Conservation (phyloP, 2,797 vertebrate genomes). For the Tragelaphus oryx region DNA sequence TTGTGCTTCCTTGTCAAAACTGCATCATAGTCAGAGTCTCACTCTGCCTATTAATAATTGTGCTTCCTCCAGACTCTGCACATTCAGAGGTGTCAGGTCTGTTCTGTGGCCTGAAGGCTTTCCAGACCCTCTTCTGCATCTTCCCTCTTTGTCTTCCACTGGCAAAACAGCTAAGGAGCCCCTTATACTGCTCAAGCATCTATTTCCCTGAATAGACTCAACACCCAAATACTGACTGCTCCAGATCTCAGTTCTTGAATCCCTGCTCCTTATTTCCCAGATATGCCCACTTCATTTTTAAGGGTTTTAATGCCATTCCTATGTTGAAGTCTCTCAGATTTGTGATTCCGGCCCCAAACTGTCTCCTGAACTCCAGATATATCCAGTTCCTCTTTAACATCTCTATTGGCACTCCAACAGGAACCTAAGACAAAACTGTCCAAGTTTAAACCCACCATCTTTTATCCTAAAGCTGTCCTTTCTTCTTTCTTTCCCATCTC, state of each 20-base stretch:
- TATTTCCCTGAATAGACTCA: background rate
- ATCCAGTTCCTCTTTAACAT: background rate
- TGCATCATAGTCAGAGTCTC: background rate
- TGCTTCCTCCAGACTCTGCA: background rate
- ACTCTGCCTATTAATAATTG: background rate
- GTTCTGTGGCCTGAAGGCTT: background rate
- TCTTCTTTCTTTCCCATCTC: background rate
- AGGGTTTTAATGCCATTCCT: background rate
- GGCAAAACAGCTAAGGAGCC: background rate
- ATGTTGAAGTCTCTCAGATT: background rate
- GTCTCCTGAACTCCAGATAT: background rate
- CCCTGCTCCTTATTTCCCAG: background rate
- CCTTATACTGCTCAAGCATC: background rate
- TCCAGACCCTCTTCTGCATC: background rate
- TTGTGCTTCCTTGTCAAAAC: background rate
- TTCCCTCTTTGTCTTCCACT: background rate
- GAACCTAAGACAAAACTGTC: background rate
- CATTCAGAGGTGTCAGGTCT: background rate
- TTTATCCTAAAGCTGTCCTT: background rate
- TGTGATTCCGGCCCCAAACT: too few species aligned
- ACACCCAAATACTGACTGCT: fast-evolving
- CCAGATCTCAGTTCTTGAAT: background rate
- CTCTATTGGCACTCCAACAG: too few species aligned
- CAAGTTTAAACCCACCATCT: background rate
- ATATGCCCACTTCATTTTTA: background rate